Evolutionary conservation across 2,797 vertebrate genomes (phyloP).

Genomic region (Parauchenoglanis punctatus): DNA sequence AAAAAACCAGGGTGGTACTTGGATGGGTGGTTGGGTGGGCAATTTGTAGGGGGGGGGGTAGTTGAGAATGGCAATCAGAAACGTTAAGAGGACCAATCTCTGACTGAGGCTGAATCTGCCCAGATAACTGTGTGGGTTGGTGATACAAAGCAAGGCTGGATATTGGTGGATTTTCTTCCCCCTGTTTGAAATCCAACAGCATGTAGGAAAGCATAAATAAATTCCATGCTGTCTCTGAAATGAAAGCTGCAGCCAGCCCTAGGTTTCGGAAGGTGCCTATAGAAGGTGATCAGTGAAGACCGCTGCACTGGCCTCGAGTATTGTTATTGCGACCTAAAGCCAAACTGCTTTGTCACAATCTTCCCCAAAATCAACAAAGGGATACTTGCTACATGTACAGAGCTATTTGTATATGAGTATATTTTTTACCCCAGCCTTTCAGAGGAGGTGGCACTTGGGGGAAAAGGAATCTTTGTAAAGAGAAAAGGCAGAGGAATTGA

Average conservation of each 20-base stretch:
- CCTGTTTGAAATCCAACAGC: slow-evolving; percentile 65
- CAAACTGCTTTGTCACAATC: slow-evolving; percentile 69
- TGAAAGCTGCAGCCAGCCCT: slow-evolving; percentile 59
- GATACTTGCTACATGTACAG: slow-evolving; percentile 48
- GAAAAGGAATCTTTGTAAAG: slow-evolving; percentile 66
- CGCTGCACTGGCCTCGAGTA: slow-evolving; percentile 68
- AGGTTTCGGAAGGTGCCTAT: slow-evolving; percentile 65
- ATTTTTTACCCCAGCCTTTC: slow-evolving; percentile 54
- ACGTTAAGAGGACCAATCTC: slow-evolving; percentile 36
- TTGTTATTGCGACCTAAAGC: slow-evolving; percentile 70
- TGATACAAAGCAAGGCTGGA: slow-evolving; percentile 55
- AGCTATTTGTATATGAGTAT: slow-evolving; percentile 49
- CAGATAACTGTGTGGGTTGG: slow-evolving; percentile 49
- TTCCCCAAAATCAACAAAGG: slow-evolving; percentile 59
- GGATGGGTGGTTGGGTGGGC: neutral
- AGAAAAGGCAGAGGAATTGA: slow-evolving; percentile 69
- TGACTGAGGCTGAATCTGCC: slow-evolving; percentile 44
- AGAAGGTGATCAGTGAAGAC: slow-evolving; percentile 65
- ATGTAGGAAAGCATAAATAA: slow-evolving; percentile 70
- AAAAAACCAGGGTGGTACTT: slow-evolving; percentile 8
- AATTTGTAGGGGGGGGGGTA: slow-evolving; percentile 5
- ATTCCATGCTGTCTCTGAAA: slow-evolving; percentile 65
- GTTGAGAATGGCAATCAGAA: slow-evolving; percentile 41
- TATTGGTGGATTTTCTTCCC: slow-evolving; percentile 54
- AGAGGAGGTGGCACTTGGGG: slow-evolving; percentile 45